These are phyloP conservation scores for Psilopsiagon aurifrons DNA, from an alignment of 2,113 vertebrate genomes.

Conservation along the genomic window DNA sequence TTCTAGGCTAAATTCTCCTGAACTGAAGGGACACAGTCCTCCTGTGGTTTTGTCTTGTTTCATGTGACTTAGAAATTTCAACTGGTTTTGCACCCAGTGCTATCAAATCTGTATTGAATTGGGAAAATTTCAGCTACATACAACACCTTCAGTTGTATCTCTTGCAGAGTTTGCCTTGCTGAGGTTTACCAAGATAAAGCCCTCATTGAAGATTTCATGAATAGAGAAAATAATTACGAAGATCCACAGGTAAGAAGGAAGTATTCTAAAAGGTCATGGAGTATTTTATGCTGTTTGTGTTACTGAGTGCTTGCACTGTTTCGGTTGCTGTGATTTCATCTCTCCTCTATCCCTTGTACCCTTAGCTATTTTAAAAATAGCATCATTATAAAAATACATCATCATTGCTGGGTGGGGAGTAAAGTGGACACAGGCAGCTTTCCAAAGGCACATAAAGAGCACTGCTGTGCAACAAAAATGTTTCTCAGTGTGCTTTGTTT, in stretches of 20 bases:
- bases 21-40: background rate
- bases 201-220: conserved; percentile 82
- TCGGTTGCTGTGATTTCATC: background rate
- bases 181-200: conserved; percentile 93
- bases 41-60: background rate
- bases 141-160: background rate
- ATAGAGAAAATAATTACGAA: conserved; percentile 79
- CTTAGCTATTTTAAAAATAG: background rate
- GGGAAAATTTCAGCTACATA: background rate
- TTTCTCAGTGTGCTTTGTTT: background rate
- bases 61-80: background rate
- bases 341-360: background rate
- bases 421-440: background rate
- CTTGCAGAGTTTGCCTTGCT: conserved; percentile 88
- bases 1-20: background rate
- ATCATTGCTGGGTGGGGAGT: background rate
- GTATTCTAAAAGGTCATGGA: background rate
- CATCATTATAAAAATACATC: background rate
- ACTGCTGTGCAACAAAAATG: background rate
- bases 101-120: background rate
- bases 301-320: background rate
- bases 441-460: background rate
- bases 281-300: background rate
- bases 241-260: conserved; percentile 79
- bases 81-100: background rate